Base-by-base conservation (phyloP, 2,113 vertebrate species). In the Numenius arquata region DNA sequence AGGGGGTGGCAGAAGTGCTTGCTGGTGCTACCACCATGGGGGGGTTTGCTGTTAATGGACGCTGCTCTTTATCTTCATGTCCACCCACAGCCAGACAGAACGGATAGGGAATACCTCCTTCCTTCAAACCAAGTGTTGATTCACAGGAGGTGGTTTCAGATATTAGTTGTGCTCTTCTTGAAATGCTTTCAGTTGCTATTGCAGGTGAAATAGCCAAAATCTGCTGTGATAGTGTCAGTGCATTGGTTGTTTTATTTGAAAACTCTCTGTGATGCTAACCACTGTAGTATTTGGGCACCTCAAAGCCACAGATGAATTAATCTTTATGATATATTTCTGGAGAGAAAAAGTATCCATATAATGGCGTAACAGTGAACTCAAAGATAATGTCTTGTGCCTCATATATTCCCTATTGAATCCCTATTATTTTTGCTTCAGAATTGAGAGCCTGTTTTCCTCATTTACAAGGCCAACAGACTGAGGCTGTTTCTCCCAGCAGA, bases 111-210 rank as follows among this genome's bases (percentile, higher is more conserved):
- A 52, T 41, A 3, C 11, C 23, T 56, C 27, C 77, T 82, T 84
- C 73, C 80, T 88, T 58, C 45, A 45, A 16, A 48, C 9, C 65
- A 55, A 25, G 4, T 2, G 18, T n/a, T n/a, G 76, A 63, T 34
- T 75, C 56, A 4, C 19, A 52, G 34, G 52, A 78, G 56, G 68
- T 18, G 4, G 2, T 77, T 86, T 71, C 72, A 59, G 80, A 67
- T 34, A 7, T 75, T 43, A 36, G 40, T 6, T 36, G 40, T 47
- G 29, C 6, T 77, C 2, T 11, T 76, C 62, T 61, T 45, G 12
- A 73, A 86, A 30, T 9, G 32, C 25, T 30, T 72, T 56, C 0
- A 0, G 59, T 58, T 76, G 71, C 45, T 56, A 0, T 32, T 0
- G 0, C 8, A 15, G 34, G 25, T 59, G 66, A 87, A 87, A 15